Conservation (phyloP, 1,140 invertebrate species). For the Muscidifurax raptorellus region DNA sequence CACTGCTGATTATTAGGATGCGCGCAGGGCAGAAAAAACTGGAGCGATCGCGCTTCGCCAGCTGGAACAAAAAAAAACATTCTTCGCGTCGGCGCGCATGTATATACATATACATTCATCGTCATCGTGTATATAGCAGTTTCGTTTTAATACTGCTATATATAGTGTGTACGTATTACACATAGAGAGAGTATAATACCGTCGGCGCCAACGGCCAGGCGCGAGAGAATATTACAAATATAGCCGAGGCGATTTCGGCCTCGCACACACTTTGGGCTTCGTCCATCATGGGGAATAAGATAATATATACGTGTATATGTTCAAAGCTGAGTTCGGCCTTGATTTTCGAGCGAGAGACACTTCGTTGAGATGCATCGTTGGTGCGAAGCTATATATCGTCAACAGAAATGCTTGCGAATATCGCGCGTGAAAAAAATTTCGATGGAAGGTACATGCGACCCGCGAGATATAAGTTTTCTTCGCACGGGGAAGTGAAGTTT, state of each 20-base stretch:
- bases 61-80: constrained; percentile 10
- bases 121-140: not conserved
- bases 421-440: not conserved
- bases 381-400: not conserved
- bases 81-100: not conserved
- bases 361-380: not conserved
- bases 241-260: not conserved
- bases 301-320: not conserved
- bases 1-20: not conserved
- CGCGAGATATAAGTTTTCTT: not conserved
- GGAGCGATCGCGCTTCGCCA: constrained; percentile 6
- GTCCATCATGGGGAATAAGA: not conserved
- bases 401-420: too few relatives aligned
- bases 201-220: not conserved
- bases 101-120: constrained; percentile 8
- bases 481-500: not conserved
- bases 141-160: not conserved
- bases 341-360: not conserved
- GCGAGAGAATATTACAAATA: constrained; percentile 26
- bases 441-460: not conserved
- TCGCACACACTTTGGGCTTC: not conserved
- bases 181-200: not conserved
- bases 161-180: not conserved
- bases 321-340: not conserved
- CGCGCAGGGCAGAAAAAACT: constrained; percentile 7